Conservation (phyloP, 2,797 vertebrate genomes). For the Pangasius sanitwongsei region DNA sequence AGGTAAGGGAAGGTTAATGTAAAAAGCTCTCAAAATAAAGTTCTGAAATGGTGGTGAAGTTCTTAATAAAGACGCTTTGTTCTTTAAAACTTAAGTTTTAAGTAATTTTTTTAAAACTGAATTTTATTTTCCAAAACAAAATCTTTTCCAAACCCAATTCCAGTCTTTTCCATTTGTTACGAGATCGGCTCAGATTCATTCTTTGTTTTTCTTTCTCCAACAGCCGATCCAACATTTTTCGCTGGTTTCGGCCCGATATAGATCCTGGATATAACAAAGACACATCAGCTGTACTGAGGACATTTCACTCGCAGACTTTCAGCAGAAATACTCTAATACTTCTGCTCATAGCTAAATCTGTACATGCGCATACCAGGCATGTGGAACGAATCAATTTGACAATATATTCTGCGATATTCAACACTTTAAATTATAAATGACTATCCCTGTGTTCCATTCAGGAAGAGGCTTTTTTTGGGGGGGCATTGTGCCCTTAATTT, state of each 20-base stretch:
- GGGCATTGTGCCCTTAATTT: not conserved
- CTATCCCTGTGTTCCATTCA: accelerated
- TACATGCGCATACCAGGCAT: not conserved
- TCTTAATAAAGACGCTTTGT: not conserved
- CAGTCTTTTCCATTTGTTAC: not conserved
- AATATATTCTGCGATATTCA: not conserved
- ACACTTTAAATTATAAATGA: not conserved
- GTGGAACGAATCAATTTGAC: not conserved
- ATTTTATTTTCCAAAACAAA: not conserved
- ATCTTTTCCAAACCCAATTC: not conserved
- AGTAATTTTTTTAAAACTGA: not conserved
- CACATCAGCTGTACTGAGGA: not conserved
- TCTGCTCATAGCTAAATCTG: not conserved
- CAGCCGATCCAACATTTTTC: not conserved
- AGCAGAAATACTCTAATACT: not conserved
- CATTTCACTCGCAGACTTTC: not conserved
- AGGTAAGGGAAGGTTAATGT: not conserved
- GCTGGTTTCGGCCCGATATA: not conserved
- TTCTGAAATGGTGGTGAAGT: no score
- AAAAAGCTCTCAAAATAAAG: not conserved
- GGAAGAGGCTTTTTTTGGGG: not conserved
- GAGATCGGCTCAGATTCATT: not conserved
- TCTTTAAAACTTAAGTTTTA: not conserved
- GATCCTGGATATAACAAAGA: not conserved
- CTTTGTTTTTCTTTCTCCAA: no score